A percentile compares a stretch with the other conserved stretches of the same genome.
phyloP scores from a whole-genome alignment of 2,797 vertebrate species.

The Semotilus atromaculatus region DNA sequence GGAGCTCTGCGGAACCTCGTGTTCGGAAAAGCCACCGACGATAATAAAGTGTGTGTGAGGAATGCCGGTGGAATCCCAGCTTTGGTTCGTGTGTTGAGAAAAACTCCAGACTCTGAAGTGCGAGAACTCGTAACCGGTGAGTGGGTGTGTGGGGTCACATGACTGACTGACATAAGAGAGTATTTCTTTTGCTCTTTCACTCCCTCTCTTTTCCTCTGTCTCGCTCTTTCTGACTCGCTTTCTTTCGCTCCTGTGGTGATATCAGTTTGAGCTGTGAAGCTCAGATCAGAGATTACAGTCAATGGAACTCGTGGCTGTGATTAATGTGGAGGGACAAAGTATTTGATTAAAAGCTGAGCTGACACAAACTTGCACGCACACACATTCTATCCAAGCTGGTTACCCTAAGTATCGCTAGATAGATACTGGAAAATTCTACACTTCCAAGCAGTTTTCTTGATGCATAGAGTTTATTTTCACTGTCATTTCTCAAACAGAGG shows the following conservation, averaged over 20 bases:
- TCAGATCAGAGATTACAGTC: slow-evolving; percentile 27
- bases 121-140: slow-evolving; percentile 95
- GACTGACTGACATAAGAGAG: slow-evolving; percentile 39
- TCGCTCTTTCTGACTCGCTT: slow-evolving; percentile 29
- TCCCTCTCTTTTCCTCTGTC: slow-evolving; percentile 26
- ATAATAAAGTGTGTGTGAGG: slow-evolving; percentile 98
- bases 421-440: not conserved
- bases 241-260: slow-evolving; percentile 9
- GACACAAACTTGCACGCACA: slow-evolving; percentile 12
- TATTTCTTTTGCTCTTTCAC: slow-evolving; percentile 16
- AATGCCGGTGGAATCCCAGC: slow-evolving; percentile 96
- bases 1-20: slow-evolving; percentile 96
- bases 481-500: slow-evolving; percentile 14
- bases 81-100: slow-evolving; percentile 90
- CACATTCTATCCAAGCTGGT: not conserved
- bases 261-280: slow-evolving; percentile 28
- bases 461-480: slow-evolving; percentile 1
- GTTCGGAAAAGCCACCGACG: slow-evolving; percentile 94
- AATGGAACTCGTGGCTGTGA: slow-evolving; percentile 35
- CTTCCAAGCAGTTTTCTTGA: not conserved
- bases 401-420: not conserved
- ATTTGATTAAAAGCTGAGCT: slow-evolving; percentile 44
- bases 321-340: slow-evolving; percentile 45
- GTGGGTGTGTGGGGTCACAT: slow-evolving; percentile 56
- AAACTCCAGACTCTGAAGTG: slow-evolving; percentile 91